Base-by-base conservation (phyloP, 1,140 invertebrate genomes). In the Coptotermes formosanus region DNA sequence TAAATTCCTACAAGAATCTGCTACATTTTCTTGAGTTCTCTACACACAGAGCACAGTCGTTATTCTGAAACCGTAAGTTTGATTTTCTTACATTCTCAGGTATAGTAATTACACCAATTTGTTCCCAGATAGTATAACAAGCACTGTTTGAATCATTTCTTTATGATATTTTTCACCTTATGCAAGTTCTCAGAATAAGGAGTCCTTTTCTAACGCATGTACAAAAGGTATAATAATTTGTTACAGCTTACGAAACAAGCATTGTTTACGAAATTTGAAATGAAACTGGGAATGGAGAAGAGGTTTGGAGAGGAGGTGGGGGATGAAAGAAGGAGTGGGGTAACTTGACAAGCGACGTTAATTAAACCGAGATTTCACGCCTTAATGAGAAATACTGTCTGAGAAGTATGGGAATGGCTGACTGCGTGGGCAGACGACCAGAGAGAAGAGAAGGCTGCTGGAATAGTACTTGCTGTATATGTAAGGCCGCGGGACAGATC, bases 331-430 rank as follows among this genome's bases (percentile, higher is more conserved):
- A 83, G 43, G 38, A 52, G 45, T 30, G 82, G 32, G 44, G 82
- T 32, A 32, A 52, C 82, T 45, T 45, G 82, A 64, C 32, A 84
- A 84, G 83, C 45, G 59, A 64, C 52, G 83, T 84, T 84, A 84
- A 84, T 84, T 84, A 84, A 84, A 84, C 83, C 83, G 48, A 84
- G 83, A 84, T 84, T 84, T 84, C 83, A 45, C 83, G 83, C 83
- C 83, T 84, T 84, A 84, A 84, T 84, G 83, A 84, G 83, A 84
- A 59, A 45, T 55, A 83, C 82, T 30, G 82, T 55, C 82, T 55
- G 44, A 83, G 82, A 55, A 83, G n/a, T 55, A 45, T 25, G 44
- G 44, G 25, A 83, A 52, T 14, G 30, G 25, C 83, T 38, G 48
- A 21, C 48, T 30, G 21, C 38, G 83, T 83, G 83, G 83, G 44